These are phyloP conservation scores for Morphnarchus princeps DNA, from an alignment of 2,113 vertebrate species.

Conservation along the genomic window DNA sequence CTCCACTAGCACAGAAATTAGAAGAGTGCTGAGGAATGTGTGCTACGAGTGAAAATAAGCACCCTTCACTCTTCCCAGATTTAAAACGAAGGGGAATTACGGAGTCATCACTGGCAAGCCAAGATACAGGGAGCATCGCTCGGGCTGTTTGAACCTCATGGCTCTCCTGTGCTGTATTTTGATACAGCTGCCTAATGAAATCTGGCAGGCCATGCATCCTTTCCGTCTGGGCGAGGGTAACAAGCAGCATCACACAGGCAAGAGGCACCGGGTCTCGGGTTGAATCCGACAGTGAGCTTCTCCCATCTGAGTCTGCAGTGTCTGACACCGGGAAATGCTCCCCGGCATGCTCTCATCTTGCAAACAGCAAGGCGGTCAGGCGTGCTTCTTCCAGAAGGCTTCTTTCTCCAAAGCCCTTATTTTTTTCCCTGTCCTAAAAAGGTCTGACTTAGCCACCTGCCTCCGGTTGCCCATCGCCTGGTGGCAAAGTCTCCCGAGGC, in stretches of 20 bases:
- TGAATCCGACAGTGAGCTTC: fast-evolving
- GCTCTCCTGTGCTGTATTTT: not conserved
- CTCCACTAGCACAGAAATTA: not conserved
- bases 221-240: fast-evolving
- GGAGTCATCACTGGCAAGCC: not conserved
- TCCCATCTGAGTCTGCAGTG: not conserved
- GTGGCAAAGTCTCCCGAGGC: not conserved
- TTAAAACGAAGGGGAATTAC: not conserved
- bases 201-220: not conserved
- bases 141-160: not conserved
- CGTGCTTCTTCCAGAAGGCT: not conserved
- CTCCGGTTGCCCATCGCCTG: fast-evolving
- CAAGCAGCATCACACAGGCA: fast-evolving
- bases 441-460: not conserved
- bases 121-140: not conserved
- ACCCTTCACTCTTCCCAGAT: not conserved
- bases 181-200: not conserved
- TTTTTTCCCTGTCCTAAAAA: not conserved
- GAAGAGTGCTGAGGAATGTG: not conserved
- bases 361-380: not conserved
- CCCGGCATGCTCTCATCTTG: not conserved
- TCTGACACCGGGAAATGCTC: not conserved
- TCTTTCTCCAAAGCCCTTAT: not conserved
- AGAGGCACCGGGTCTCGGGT: not conserved
- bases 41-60: not conserved